phyloP scores from a whole-genome alignment of 2,797 vertebrate species.

The Podargus strigoides region DNA sequence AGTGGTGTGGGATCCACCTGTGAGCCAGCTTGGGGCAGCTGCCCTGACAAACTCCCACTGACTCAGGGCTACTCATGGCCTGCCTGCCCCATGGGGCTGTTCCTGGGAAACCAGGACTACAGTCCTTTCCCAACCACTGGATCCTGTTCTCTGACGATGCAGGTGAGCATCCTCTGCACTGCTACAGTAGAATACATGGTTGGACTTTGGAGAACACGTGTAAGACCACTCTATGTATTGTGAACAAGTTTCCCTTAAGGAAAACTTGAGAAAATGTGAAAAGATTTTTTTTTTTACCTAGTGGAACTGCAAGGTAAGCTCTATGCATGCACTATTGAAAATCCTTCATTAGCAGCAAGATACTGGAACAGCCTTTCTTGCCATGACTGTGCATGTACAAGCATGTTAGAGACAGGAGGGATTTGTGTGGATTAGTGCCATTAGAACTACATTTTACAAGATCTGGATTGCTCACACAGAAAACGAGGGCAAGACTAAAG shows the following conservation, averaged over 20 bases:
- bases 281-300: not conserved
- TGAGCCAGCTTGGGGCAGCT: too few relatives aligned
- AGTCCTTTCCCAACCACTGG: not conserved
- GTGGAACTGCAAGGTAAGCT: not conserved
- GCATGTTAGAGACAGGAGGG: not conserved
- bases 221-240: not conserved
- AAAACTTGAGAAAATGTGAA: not conserved
- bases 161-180: not conserved
- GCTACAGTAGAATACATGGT: not conserved
- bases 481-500: not conserved
- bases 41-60: too few relatives aligned
- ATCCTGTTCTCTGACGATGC: not conserved
- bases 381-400: not conserved
- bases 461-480: not conserved
- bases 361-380: not conserved
- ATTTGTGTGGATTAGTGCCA: not conserved
- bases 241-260: not conserved
- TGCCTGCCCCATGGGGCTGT: too few relatives aligned
- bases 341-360: not conserved
- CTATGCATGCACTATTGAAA: not conserved
- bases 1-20: too few relatives aligned
- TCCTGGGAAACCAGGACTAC: too few relatives aligned
- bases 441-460: not conserved
- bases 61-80: too few relatives aligned
- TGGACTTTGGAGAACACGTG: not conserved